Evolutionary conservation across 2,888 invertebrate species (phyloP).

Genomic region (Eurytoma californica): DNA sequence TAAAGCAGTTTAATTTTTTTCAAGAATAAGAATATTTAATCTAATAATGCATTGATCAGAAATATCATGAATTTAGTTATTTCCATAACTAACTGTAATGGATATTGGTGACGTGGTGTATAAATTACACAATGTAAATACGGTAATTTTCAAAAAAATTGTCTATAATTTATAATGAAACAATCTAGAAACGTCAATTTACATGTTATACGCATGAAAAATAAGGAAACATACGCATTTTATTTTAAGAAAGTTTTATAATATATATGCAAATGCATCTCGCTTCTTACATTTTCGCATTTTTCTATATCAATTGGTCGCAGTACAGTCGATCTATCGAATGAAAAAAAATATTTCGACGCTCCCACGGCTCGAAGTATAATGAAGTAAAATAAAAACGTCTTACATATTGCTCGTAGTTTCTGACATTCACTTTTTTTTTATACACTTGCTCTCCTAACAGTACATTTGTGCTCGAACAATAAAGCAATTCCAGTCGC

Average conservation of each 20-base stretch:
- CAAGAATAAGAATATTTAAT: too few species aligned
- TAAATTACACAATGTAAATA: too few species aligned
- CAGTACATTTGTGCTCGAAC: constrained; percentile 30
- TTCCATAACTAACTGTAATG: too few species aligned
- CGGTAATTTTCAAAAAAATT: not conserved
- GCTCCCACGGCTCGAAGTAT: constrained; percentile 6
- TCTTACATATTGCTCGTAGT: constrained; percentile 11
- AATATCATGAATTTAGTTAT: too few species aligned
- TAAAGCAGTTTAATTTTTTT: too few species aligned
- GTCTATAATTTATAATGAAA: not conserved
- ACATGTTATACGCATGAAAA: not conserved
- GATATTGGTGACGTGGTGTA: too few species aligned
- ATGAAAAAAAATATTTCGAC: constrained; percentile 37
- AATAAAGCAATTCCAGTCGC: constrained; percentile 35
- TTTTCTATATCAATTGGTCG: constrained; percentile 39
- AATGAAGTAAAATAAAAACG: constrained; percentile 26
- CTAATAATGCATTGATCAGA: too few species aligned
- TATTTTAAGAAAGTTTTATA: constrained; percentile 56
- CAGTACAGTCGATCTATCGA: constrained; percentile 37
- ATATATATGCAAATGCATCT: constrained; percentile 52
- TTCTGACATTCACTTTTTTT: constrained; percentile 27
- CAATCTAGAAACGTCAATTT: not conserved
- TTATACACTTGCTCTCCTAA: constrained; percentile 23
- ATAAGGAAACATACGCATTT: not conserved
- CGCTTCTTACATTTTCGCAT: constrained; percentile 50